Base-by-base conservation (phyloP, 2,113 vertebrate species). In the Neodon shergylaensis region DNA sequence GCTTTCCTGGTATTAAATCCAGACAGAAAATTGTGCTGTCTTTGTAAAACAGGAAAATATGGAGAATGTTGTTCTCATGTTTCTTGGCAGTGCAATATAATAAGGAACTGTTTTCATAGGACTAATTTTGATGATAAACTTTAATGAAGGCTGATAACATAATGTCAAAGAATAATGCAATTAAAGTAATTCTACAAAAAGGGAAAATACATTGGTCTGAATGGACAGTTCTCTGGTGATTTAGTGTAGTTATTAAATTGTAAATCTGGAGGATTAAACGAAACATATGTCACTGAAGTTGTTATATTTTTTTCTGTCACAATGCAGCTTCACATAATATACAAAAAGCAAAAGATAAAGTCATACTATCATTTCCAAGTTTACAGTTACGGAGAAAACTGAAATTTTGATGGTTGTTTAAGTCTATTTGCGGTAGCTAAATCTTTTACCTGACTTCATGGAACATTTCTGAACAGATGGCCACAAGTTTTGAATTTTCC, bases 161-260 rank as follows among this genome's bases (percentile, higher is more conserved):
- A 52, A 91, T 24, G 54, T 74, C 42, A 95, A 84, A 79, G 72
- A 66, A 31, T 26, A 90, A 83, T 95, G 77, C 83, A 54, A 95
- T 63, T 94, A 90, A 97, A 82, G 22, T 66, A 91, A 92, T 84
- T 92, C 12, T 74, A 39, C 36, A 16, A 70, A 92, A 95, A 86
- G 52, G 10, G 66, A 77, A 89, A 90, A 92, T 87, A 77, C 77
- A 87, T 19, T 63, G 28, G 22, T 76, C 81, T 81, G 86, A 94
- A 91, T 72, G 58, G 49, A 88, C 14, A 77, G n/a, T 52, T 88
- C 49, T 88, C 39, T 93, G 70, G 84, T 90, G 21, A 44, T 39
- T 94, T 91, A 44, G 4, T 47, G 88, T 79, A 72, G 79, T 88
- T 93, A 28, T 72, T 58, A 76, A 94, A 92, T 78, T 63, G 85